Percentiles rank a stretch among this genome's conserved stretches.
Conservation (phyloP, 2,888 invertebrate genomes). For the Xestia ashworthii region DNA sequence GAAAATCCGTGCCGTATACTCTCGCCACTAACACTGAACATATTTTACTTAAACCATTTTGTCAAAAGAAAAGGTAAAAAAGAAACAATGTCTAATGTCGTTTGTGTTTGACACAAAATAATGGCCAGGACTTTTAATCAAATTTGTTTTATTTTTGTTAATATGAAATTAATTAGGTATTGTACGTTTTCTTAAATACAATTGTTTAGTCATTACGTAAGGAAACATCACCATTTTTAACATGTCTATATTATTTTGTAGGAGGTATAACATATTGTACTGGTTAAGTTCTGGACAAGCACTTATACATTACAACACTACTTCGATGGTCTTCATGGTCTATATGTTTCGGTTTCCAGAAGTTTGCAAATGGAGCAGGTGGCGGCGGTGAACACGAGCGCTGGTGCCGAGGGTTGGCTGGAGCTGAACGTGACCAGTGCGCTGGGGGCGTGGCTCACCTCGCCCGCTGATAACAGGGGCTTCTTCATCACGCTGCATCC, state of each 20-base stretch:
- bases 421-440: conserved; percentile 96
- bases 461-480: conserved; percentile 95
- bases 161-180: too few relatives aligned
- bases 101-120: neutral
- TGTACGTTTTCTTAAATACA: too few relatives aligned
- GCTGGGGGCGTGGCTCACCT: conserved; percentile 94
- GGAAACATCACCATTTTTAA: too few relatives aligned
- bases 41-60: neutral
- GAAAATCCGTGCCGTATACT: too few relatives aligned
- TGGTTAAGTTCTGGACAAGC: too few relatives aligned
- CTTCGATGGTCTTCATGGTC: neutral
- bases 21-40: neutral
- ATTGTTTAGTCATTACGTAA: too few relatives aligned
- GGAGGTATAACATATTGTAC: too few relatives aligned
- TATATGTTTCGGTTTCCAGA: conserved; percentile 78
- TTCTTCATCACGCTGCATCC: conserved; percentile 95
- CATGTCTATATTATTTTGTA: too few relatives aligned
- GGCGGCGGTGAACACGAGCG: conserved; percentile 94
- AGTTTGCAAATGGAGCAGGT: conserved; percentile 94
- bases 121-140: neutral
- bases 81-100: neutral
- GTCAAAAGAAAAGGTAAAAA: neutral
- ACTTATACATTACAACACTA: too few relatives aligned
- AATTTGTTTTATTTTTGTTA: neutral
- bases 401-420: conserved; percentile 95